Evolutionary conservation across 2,113 vertebrate species (phyloP), one percentile per base, ranked within the genome.

Genomic region (Pseudorectes ferrugineus): DNA sequence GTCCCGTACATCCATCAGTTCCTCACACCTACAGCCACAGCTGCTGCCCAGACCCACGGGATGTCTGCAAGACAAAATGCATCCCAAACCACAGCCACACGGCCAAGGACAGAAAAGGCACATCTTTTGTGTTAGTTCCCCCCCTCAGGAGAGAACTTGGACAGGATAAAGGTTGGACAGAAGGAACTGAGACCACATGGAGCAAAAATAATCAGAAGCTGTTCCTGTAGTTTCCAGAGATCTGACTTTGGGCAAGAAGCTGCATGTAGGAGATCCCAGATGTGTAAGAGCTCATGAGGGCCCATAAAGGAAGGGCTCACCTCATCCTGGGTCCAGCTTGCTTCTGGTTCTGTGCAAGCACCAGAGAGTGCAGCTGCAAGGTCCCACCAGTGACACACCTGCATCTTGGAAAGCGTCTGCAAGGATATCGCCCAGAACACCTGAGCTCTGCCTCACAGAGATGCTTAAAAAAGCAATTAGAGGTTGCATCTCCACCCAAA

Each of bases 131-230:
- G 28, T 55, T 20, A 22, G 40, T 15, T 90, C 23, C 14, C 10
- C 35, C 49, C 35, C 15, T 76, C 67, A 85, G 19, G 85, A 46
- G 33, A 70, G 23, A 76, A 82, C 36, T 62, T 33, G 33, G 45
- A 28, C 5, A 49, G 33, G 65, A 79, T 12, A 74, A 93, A 82
- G 3, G 12, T 5, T 67, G 71, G 40, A 51, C 5, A 46, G 38
- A 11, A 91, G 29, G 84, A 43, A 35, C 71, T 42, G 35, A 36
- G 55, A 28, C 24, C 23, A 31, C n/a, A 10, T 0, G 0, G n/a
- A 73, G 43, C 42, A 83, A 80, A 33, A 92, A 43, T 21, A 38
- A 52, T 26, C 36, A 83, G 58, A 65, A 94, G 11, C 33, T 85
- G n/a, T 42, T 83, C n/a, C 31, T 45, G 49, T 23, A 26, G 11